Conservation (phyloP, 2,113 vertebrate genomes). For the Lanius ludovicianus region DNA sequence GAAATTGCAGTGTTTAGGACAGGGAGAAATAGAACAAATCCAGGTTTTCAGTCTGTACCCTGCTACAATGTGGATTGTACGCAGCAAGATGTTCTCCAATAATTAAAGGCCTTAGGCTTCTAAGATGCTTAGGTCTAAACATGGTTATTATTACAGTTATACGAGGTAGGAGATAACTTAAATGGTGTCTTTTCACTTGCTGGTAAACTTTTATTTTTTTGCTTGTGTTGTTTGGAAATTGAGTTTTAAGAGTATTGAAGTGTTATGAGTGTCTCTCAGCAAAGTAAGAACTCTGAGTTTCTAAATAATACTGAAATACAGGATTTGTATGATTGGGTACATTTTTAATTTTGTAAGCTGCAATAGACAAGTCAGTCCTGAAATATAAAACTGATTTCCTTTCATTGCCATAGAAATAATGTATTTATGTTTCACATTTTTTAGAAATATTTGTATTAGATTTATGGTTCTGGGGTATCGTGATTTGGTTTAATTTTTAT, state of each 20-base stretch:
- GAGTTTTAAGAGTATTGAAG: neutral
- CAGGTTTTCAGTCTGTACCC: neutral
- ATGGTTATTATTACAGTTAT: neutral
- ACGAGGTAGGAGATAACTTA: neutral
- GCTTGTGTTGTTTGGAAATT: neutral
- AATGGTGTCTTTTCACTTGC: neutral
- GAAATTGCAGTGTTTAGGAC: neutral
- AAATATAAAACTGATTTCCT: neutral
- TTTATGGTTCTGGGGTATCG: neutral
- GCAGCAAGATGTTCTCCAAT: neutral
- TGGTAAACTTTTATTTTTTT: neutral
- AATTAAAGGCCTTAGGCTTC: neutral
- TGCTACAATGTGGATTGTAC: neutral
- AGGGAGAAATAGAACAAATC: neutral
- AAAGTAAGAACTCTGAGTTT: neutral
- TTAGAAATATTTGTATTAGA: neutral
- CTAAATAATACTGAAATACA: neutral
- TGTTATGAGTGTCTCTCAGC: neutral
- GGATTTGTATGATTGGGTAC: neutral
- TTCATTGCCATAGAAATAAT: neutral
- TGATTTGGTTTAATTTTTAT: slow-evolving; percentile 14
- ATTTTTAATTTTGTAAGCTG: neutral
- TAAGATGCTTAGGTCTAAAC: neutral
- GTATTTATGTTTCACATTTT: neutral
- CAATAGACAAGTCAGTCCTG: neutral